A percentile compares a stretch with the other conserved stretches of the same genome.
These are phyloP conservation scores for Drosophila birchii DNA, from an alignment of 2,888 invertebrate genomes.

Conservation along the genomic window DNA sequence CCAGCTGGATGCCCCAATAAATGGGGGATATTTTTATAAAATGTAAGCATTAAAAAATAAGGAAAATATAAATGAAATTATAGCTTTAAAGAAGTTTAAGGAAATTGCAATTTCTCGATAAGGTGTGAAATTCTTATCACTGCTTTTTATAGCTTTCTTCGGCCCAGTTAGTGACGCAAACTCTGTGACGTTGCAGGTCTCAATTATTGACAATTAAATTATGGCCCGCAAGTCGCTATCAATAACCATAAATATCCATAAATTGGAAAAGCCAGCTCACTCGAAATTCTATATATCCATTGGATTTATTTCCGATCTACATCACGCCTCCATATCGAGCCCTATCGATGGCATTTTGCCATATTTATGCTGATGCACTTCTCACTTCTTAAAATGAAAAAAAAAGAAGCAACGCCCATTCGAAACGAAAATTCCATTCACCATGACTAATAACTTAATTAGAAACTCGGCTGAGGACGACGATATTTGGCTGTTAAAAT, in stretches of 20 bases:
- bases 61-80: slow-evolving; percentile 6
- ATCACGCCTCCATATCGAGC: slow-evolving; percentile 21
- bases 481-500: slow-evolving; percentile 48
- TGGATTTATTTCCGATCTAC: slow-evolving; percentile 1
- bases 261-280: neutral
- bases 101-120: slow-evolving; percentile 11
- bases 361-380: slow-evolving; percentile 75
- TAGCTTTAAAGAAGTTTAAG: neutral
- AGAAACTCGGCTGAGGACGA: slow-evolving; percentile 58
- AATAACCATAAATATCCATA: slow-evolving; percentile 13
- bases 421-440: slow-evolving; percentile 59
- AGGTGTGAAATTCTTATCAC: slow-evolving; percentile 9
- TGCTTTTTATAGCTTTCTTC: slow-evolving; percentile 8
- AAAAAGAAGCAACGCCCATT: slow-evolving; percentile 12
- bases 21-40: slow-evolving; percentile 6
- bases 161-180: slow-evolving; percentile 25
- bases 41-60: slow-evolving; percentile 1
- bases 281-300: slow-evolving; percentile 33
- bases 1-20: slow-evolving; percentile 46
- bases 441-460: slow-evolving; percentile 82
- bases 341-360: slow-evolving; percentile 64
- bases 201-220: slow-evolving; percentile 27
- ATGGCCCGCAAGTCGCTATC: slow-evolving; percentile 19
- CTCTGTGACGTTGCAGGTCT: slow-evolving; percentile 25
- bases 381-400: slow-evolving; percentile 1